Base-by-base conservation (phyloP, 2,113 vertebrate species). In the Poecile atricapillus region DNA sequence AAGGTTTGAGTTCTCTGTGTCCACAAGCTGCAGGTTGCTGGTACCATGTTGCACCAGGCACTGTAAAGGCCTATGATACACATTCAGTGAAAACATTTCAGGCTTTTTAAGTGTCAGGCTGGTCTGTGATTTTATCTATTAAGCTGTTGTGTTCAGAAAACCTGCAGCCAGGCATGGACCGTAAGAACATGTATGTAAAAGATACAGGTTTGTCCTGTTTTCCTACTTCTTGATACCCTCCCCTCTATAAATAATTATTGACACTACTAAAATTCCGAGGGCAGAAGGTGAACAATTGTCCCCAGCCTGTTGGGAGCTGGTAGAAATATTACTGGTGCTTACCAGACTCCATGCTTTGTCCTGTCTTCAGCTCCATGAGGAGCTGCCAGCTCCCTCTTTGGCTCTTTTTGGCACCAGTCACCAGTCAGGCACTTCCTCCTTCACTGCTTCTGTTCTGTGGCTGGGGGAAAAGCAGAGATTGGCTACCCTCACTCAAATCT, bases 201-300 rank as follows among this genome's bases (percentile, higher is more conserved):
- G 89, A 91, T 96, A 96, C 94, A 91, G 89, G 94, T 95, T 95
- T 92, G 70, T 94, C 96, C 93, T 84, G 96, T 97, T 96, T 71
- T 93, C 91, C 91, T 87, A 74, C 93, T 90, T 92, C 68, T 81
- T 86, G 24, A 13, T 75, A 81, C 68, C 15, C 52, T 90, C 33
- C 44, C 35, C 55, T 50, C 56, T 37, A 25, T n/a, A 68, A 87
- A 90, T 83, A 89, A 90, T 83, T 80, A 88, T 75, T 76, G 88
- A 79, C 49, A 65, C 55, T 69, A 53, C 55, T 83, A 41, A 93
- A 86, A 74, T 53, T 76, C 43, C 0, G 0, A 87, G 68, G 52
- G 64, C 55, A 95, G 56, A 81, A 80, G 30, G 62, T 64, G 62
- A 95, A 84, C 55, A 83, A n/a, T 10, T 65, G 55, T 23, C 58